Base-by-base conservation (phyloP, 2,113 vertebrate species). In the Macquaria australasica region DNA sequence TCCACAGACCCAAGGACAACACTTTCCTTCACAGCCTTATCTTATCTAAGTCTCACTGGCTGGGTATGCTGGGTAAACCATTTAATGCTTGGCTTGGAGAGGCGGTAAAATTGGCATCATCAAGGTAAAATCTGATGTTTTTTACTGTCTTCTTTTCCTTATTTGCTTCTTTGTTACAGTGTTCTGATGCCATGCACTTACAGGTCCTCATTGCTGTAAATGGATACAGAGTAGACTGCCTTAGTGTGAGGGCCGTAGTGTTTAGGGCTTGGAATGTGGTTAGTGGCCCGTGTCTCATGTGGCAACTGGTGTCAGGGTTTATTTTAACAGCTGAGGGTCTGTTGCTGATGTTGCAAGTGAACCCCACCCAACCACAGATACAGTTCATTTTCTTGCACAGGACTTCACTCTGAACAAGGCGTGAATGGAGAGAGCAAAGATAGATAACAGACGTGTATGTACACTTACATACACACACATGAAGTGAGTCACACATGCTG, bases 281-380 rank as follows among this genome's bases (percentile, higher is more conserved):
- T 77, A 6, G 51, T 18, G 18, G 76, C 39, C 45, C 23, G 64
- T 73, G 62, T 83, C 28, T 87, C 31, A 14, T 79, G 71, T 73
- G 71, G 70, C 77, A 89, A 23, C 77, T 67, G 76, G 85, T 87
- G 87, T 88, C 76, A 84, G 91, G 76, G 85, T 68, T 43, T 16
- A 77, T 84, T 79, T 75, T 74, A 84, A 85, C 87, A 91, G 91
- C 90, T 90, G 87, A 77, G 87, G 75, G 64, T 79, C 85, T 81
- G 79, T n/a, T 82, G 71, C 89, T 86, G 69, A 86, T 81, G 82
- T 59, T 85, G 60, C 85, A 85, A 78, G 31, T 77, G 41, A 84
- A 79, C 82, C 56, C 80, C 85, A 87, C 79, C 81, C 88, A 73
- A 64, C 51, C 73, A 67, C 81, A 74, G 37, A 79, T 43, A 34